These are phyloP conservation scores for Flexamia atlantica DNA, from an alignment of 2,888 invertebrate species.

Conservation along the genomic window DNA sequence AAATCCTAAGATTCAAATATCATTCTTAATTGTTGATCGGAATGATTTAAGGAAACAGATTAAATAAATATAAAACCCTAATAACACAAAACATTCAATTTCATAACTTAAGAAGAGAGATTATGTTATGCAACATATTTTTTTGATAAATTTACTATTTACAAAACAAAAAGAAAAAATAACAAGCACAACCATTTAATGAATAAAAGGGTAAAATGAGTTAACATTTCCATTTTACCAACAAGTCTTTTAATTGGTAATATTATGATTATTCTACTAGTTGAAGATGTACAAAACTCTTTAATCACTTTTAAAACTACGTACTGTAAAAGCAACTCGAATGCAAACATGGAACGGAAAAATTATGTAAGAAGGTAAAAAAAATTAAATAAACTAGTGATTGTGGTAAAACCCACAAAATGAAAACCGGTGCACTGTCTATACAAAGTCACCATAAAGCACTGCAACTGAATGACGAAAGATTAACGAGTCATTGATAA, in stretches of 20 bases:
- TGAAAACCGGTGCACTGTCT: slow-evolving; percentile 45
- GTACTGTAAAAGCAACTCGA: too few species aligned
- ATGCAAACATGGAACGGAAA: neutral
- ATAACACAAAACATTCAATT: neutral
- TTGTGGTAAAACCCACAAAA: slow-evolving; percentile 59
- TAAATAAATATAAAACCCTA: slow-evolving; percentile 1
- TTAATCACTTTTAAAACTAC: neutral
- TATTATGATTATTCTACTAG: neutral
- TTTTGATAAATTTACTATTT: neutral
- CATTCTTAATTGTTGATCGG: neutral
- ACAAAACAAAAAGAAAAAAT: slow-evolving; percentile 1
- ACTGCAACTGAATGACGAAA: slow-evolving; percentile 32
- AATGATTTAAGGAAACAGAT: neutral
- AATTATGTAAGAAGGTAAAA: slow-evolving; percentile 15
- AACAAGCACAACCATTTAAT: slow-evolving; percentile 33
- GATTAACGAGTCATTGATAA: slow-evolving; percentile 35
- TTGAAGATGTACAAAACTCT: neutral
- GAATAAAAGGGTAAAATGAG: slow-evolving; percentile 23
- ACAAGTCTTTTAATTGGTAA: slow-evolving; percentile 39
- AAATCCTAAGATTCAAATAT: too few species aligned
- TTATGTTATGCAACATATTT: neutral
- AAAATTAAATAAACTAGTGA: neutral
- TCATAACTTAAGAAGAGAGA: neutral
- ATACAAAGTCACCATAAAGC: slow-evolving; percentile 41
- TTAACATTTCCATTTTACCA: slow-evolving; percentile 34